Conservation (phyloP, 2,888 invertebrate species). For the Euproctis similis region DNA sequence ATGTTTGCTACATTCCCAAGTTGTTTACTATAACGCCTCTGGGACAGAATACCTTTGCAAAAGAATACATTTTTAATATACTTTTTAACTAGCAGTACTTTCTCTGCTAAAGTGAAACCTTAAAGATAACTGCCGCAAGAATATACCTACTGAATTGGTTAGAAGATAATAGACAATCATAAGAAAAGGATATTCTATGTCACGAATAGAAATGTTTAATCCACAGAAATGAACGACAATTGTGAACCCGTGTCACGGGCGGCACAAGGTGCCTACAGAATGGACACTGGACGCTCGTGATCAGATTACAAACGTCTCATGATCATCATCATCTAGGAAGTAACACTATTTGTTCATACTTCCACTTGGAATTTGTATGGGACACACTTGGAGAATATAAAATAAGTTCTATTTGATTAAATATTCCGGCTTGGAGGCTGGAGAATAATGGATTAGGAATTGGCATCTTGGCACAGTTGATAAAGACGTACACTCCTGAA, state of each 20-base stretch:
- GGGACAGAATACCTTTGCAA: no score
- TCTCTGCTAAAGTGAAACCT: no score
- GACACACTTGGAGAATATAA: constrained; percentile 25
- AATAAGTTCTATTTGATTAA: constrained; percentile 33
- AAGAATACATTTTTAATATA: no score
- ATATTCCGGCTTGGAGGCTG: constrained; percentile 25
- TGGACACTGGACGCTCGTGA: constrained; percentile 24
- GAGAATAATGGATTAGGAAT: constrained; percentile 28
- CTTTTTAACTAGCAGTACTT: no score
- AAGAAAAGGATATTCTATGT: constrained; percentile 12
- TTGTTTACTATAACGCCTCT: no score
- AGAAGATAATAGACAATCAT: no score
- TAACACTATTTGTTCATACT: no score
- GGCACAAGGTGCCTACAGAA: no score
- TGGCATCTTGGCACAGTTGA: constrained; percentile 11
- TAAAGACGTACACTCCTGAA: constrained; percentile 11
- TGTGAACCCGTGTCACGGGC: constrained; percentile 37
- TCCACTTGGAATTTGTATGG: constrained; percentile 33
- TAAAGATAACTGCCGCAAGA: no score
- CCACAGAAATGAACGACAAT: constrained; percentile 31
- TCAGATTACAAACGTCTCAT: constrained; percentile 22
- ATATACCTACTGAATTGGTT: no score
- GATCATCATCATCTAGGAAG: constrained; percentile 41
- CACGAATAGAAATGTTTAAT: constrained; percentile 34
- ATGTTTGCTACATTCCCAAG: no score